Conservation (phyloP, 2,888 invertebrate genomes). For the Rambutsinella grinnellia region DNA sequence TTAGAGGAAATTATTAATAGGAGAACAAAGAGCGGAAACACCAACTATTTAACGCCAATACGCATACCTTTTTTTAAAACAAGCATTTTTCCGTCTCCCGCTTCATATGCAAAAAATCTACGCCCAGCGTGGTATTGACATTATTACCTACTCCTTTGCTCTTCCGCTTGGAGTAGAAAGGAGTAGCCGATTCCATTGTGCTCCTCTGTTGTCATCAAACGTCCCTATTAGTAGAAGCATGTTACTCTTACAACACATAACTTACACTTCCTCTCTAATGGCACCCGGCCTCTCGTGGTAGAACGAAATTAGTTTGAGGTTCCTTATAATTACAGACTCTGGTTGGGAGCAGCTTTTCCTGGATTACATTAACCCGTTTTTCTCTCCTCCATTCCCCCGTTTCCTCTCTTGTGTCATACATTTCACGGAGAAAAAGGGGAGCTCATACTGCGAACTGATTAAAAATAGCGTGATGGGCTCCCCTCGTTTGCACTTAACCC, state of each 20-base stretch:
- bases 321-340: slow-evolving; percentile 49
- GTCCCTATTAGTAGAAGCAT: not conserved
- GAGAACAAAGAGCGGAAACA: not conserved
- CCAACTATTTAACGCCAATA: not conserved
- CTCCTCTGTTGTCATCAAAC: not conserved
- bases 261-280: slow-evolving; percentile 30
- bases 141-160: slow-evolving; percentile 10
- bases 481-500: slow-evolving; percentile 49
- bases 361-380: slow-evolving; percentile 50
- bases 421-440: slow-evolving; percentile 24
- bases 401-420: slow-evolving; percentile 12
- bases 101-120: slow-evolving; percentile 15
- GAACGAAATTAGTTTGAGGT: slow-evolving; percentile 51
- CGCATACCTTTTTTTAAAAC: not conserved
- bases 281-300: slow-evolving; percentile 45
- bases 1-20: not conserved
- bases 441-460: slow-evolving; percentile 51
- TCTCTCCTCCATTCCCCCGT: slow-evolving; percentile 14
- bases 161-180: not conserved
- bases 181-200: not conserved
- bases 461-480: slow-evolving; percentile 50
- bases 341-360: slow-evolving; percentile 49
- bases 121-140: slow-evolving; percentile 28
- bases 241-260: slow-evolving; percentile 15
- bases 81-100: not conserved